Evolutionary conservation across 2,888 invertebrate species (phyloP).

Genomic region (Epinotia brunnichana): DNA sequence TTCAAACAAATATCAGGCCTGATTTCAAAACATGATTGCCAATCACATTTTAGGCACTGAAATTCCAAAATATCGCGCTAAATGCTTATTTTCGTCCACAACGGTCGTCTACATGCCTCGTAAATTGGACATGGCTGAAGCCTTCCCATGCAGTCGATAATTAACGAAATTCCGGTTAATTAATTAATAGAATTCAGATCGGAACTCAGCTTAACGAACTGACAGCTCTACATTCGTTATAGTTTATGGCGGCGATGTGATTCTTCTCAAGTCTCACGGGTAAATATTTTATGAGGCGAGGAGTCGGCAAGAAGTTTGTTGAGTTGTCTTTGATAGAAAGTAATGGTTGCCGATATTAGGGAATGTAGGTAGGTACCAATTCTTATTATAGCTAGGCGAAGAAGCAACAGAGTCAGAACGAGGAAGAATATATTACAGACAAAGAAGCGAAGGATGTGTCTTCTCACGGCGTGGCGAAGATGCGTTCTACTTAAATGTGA

Average conservation of each 20-base stretch:
- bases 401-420: too few relatives aligned
- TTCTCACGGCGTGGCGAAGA: too few relatives aligned
- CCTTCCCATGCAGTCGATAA: slow-evolving; percentile 35
- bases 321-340: not conserved
- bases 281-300: slow-evolving; percentile 22
- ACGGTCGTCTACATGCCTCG: not conserved
- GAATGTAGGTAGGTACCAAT: not conserved
- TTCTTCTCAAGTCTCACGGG: slow-evolving; percentile 34
- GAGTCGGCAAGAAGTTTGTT: not conserved
- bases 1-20: slow-evolving; percentile 1
- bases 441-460: too few relatives aligned
- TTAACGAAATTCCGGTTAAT: slow-evolving; percentile 41
- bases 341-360: not conserved
- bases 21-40: slow-evolving; percentile 27
- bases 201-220: slow-evolving; percentile 38
- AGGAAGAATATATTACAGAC: too few relatives aligned
- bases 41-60: slow-evolving; percentile 24
- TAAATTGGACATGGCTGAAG: slow-evolving; percentile 28
- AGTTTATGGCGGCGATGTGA: slow-evolving; percentile 22
- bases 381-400: too few relatives aligned
- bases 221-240: slow-evolving; percentile 25
- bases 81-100: slow-evolving; percentile 24
- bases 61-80: slow-evolving; percentile 7
- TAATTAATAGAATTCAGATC: slow-evolving; percentile 41
- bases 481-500: too few relatives aligned